phyloP scores from a whole-genome alignment of 2,113 vertebrate genomes.

The Salminus brasiliensis region DNA sequence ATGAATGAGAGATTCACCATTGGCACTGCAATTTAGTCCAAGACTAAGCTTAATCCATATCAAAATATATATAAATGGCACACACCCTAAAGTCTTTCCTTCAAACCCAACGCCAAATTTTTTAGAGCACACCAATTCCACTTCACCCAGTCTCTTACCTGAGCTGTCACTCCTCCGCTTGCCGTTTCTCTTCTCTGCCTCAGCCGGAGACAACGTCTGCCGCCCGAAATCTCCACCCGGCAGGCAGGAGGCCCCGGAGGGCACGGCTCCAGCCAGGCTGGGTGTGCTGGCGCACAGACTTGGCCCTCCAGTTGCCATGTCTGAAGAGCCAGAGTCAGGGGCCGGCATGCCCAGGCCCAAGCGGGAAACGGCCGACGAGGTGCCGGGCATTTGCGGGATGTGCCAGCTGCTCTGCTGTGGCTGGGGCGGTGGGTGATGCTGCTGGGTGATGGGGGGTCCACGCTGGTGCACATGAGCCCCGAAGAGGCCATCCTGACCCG shows the following conservation, averaged over 20 bases:
- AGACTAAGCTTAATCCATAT: too few relatives aligned
- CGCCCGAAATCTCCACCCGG: slow-evolving; percentile 92
- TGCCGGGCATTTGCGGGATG: slow-evolving; percentile 85
- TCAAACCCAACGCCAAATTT: too few relatives aligned
- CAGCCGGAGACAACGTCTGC: slow-evolving; percentile 90
- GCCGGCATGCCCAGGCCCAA: slow-evolving; percentile 90
- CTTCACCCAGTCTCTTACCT: slow-evolving; percentile 79
- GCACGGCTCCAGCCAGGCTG: slow-evolving; percentile 83
- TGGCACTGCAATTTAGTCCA: too few relatives aligned
- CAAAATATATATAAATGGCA: too few relatives aligned
- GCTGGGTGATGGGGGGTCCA: slow-evolving; percentile 77
- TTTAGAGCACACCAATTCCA: not conserved
- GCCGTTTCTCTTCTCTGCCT: slow-evolving; percentile 89
- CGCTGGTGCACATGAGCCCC: slow-evolving; percentile 85
- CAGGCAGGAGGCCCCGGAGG: slow-evolving; percentile 86
- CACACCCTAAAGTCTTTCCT: too few relatives aligned
- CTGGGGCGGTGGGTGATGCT: slow-evolving; percentile 80
- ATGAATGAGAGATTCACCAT: too few relatives aligned
- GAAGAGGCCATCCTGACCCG: slow-evolving; percentile 90
- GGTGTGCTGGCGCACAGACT: slow-evolving; percentile 89
- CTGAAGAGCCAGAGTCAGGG: slow-evolving; percentile 81
- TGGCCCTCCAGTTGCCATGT: slow-evolving; percentile 86
- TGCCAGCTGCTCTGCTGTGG: slow-evolving; percentile 92
- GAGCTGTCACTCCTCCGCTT: slow-evolving; percentile 97
- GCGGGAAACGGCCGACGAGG: slow-evolving; percentile 70